These are phyloP conservation scores for Scaptomyza graminum DNA, from an alignment of 1,140 invertebrate species.

Conservation along the genomic window DNA sequence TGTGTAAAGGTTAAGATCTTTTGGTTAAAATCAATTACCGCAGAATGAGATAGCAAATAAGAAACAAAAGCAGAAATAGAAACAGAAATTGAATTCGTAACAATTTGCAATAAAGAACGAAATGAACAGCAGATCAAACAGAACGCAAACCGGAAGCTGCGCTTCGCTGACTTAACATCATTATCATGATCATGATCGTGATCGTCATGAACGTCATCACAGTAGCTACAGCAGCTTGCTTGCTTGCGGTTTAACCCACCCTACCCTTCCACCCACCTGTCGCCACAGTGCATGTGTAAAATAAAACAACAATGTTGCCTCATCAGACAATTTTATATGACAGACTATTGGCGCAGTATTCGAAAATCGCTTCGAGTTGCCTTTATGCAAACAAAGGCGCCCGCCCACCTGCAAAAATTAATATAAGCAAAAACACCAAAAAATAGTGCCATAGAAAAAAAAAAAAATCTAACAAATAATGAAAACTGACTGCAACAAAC, in stretches of 20 bases:
- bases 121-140: slow-evolving; percentile 40
- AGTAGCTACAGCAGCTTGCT: slow-evolving; percentile 57
- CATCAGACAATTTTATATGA: slow-evolving; percentile 60
- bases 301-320: slow-evolving; percentile 53
- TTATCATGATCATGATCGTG: slow-evolving; percentile 34
- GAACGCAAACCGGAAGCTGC: slow-evolving; percentile 71
- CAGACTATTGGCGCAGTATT: slow-evolving; percentile 37
- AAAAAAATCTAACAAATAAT: slow-evolving; percentile 37
- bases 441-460: neutral
- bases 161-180: slow-evolving; percentile 44
- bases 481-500: slow-evolving; percentile 59
- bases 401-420: slow-evolving; percentile 69
- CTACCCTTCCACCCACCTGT: slow-evolving; percentile 17
- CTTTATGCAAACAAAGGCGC: slow-evolving; percentile 69
- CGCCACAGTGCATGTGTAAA: slow-evolving; percentile 16
- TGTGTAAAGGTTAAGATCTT: slow-evolving; percentile 62
- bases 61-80: slow-evolving; percentile 11
- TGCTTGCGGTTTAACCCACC: slow-evolving; percentile 52
- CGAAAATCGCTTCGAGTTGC: slow-evolving; percentile 57
- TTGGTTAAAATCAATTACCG: slow-evolving; percentile 72
- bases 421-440: slow-evolving; percentile 58
- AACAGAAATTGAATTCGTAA: slow-evolving; percentile 18
- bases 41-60: slow-evolving; percentile 22
- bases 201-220: slow-evolving; percentile 41
- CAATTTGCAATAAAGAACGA: slow-evolving; percentile 39